Evolutionary conservation across 1,140 invertebrate genomes (phyloP).

Genomic region (Pogonomyrmex barbatus): DNA sequence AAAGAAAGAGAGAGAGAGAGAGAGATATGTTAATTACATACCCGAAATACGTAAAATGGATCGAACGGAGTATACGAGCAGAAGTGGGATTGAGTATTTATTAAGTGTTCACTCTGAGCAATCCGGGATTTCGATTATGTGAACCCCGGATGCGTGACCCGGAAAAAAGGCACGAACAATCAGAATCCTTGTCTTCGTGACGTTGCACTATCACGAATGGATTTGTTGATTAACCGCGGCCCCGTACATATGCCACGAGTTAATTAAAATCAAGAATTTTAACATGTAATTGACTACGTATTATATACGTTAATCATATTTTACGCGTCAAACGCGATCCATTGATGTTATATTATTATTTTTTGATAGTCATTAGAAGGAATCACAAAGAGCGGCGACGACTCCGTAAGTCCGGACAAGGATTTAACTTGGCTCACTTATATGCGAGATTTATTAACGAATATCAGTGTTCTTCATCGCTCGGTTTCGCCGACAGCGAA

Average conservation of each 20-base stretch:
- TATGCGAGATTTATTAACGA: slow-evolving; percentile 13
- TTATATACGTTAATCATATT: neutral
- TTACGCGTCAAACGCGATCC: neutral
- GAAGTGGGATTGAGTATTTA: slow-evolving; percentile 79
- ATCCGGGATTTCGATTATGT: slow-evolving; percentile 12
- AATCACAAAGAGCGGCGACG: neutral
- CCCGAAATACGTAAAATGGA: slow-evolving; percentile 67
- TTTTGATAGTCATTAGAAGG: neutral
- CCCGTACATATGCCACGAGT: neutral
- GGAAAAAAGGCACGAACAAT: slow-evolving; percentile 49
- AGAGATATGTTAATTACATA: slow-evolving; percentile 12
- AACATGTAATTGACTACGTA: neutral
- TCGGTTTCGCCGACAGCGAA: slow-evolving; percentile 16
- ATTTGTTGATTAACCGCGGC: slow-evolving; percentile 5
- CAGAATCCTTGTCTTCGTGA: slow-evolving; percentile 16
- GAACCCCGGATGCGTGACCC: neutral
- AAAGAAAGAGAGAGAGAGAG: neutral
- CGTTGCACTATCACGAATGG: neutral
- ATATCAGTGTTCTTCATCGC: neutral
- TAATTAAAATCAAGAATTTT: slow-evolving; percentile 25
- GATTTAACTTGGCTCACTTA: slow-evolving; percentile 49
- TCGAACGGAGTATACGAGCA: slow-evolving; percentile 71
- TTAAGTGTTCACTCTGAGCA: slow-evolving; percentile 68
- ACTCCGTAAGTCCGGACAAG: neutral
- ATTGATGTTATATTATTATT: slow-evolving; percentile 30